Evolutionary conservation across 2,888 invertebrate species (phyloP).

Genomic region (Drosophila limbata): DNA sequence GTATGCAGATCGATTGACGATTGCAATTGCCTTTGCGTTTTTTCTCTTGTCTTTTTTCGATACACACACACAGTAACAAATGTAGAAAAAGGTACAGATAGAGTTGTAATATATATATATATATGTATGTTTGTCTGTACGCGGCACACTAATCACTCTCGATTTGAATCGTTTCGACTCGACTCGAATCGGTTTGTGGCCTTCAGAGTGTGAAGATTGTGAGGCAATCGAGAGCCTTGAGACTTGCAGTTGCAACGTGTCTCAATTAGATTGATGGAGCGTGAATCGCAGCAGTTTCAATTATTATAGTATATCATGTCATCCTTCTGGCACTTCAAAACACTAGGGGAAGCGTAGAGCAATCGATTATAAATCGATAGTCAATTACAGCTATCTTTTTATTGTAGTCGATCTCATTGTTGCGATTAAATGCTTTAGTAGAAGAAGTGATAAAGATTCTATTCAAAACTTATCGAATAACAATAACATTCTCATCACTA

Average conservation of each 20-base stretch:
- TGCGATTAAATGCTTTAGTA: not conserved
- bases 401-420: not conserved
- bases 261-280: constrained; percentile 52
- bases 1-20: constrained; percentile 59
- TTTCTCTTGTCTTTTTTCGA: not conserved
- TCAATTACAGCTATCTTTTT: not conserved
- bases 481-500: not conserved
- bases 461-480: not conserved
- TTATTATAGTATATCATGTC: constrained; percentile 12
- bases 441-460: not conserved
- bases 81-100: constrained; percentile 5
- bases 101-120: constrained; percentile 1
- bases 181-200: constrained; percentile 43
- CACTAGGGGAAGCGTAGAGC: not conserved
- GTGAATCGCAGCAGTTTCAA: constrained; percentile 24
- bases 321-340: constrained; percentile 1
- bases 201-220: constrained; percentile 77
- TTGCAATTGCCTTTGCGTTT: constrained; percentile 30
- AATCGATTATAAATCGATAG: constrained; percentile 13
- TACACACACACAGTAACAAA: not conserved
- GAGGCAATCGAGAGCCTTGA: constrained; percentile 65
- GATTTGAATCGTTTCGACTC: constrained; percentile 4
- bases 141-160: constrained; percentile 47
- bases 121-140: constrained; percentile 23
- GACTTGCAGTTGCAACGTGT: constrained; percentile 32